Percentiles rank a stretch among this genome's conserved stretches.
phyloP scores from a whole-genome alignment of 1,140 invertebrate genomes.

The Plodia interpunctella region DNA sequence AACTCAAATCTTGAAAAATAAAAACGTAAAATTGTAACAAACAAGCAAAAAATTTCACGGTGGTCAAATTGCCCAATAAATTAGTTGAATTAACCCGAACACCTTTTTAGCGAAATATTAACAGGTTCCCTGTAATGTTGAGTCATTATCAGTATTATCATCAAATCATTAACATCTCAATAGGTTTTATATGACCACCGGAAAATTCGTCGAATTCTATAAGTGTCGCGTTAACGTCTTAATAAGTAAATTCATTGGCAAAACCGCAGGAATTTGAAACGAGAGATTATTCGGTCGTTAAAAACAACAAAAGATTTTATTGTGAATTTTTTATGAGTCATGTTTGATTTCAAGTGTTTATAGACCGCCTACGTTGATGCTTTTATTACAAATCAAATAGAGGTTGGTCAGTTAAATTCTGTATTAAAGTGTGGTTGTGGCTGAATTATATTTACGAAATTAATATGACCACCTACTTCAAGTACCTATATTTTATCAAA shows the following conservation, averaged over 20 bases:
- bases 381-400: neutral
- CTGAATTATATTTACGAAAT: too few relatives aligned
- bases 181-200: neutral
- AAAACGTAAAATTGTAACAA: too few relatives aligned
- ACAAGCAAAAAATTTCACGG: neutral
- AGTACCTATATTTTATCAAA: too few relatives aligned
- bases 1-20: too few relatives aligned
- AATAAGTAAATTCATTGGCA: neutral
- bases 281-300: slow-evolving; percentile 3
- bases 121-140: neutral
- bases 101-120: neutral
- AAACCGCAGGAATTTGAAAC: neutral
- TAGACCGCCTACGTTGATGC: neutral
- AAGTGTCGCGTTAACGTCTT: neutral
- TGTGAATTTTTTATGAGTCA: slow-evolving; percentile 2
- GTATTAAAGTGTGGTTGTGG: neutral
- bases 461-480: too few relatives aligned
- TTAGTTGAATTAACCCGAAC: neutral
- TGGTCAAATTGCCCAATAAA: neutral
- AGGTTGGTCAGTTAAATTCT: too few relatives aligned
- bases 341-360: slow-evolving; percentile 5
- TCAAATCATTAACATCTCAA: neutral
- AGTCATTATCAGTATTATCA: neutral
- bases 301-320: slow-evolving; percentile 4
- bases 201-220: neutral